These are phyloP conservation scores for Sinocyclocheilus rhinocerous DNA, from an alignment of 2,113 vertebrate genomes.

Conservation along the genomic window DNA sequence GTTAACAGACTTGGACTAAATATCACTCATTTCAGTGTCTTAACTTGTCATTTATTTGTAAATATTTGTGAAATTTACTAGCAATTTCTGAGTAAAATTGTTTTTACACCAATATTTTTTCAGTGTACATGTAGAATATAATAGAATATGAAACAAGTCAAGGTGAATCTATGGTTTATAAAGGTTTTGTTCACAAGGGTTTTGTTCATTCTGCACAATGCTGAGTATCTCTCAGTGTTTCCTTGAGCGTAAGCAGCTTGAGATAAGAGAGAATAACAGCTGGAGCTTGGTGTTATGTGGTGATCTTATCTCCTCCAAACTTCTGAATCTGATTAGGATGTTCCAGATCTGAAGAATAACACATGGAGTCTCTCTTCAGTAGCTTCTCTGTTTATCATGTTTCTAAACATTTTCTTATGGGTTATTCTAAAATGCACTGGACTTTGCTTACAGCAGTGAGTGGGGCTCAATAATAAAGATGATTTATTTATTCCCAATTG, in stretches of 20 bases:
- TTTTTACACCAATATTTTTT: too few species aligned
- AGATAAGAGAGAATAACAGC: slow-evolving; percentile 14
- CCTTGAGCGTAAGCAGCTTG: background rate
- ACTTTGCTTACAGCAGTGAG: background rate
- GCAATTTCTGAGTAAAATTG: too few species aligned
- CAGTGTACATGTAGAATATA: background rate
- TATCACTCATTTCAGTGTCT: too few species aligned
- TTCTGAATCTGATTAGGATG: slow-evolving; percentile 31
- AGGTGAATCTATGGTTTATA: background rate
- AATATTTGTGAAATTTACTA: too few species aligned
- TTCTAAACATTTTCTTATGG: background rate
- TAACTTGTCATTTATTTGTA: too few species aligned
- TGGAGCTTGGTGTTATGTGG: background rate
- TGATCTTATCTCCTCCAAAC: slow-evolving; percentile 1
- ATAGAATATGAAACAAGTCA: background rate
- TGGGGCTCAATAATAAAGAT: background rate
- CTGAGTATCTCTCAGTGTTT: background rate
- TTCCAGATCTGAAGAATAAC: slow-evolving; percentile 17
- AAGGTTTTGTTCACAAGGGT: background rate
- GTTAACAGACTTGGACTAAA: background rate
- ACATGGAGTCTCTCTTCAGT: slow-evolving; percentile 13
- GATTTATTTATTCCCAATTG: background rate
- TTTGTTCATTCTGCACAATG: background rate
- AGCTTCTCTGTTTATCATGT: background rate
- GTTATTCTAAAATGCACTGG: background rate